phyloP scores from a whole-genome alignment of 92 coral and sea anemone species.

The Heliopora coerulea region DNA sequence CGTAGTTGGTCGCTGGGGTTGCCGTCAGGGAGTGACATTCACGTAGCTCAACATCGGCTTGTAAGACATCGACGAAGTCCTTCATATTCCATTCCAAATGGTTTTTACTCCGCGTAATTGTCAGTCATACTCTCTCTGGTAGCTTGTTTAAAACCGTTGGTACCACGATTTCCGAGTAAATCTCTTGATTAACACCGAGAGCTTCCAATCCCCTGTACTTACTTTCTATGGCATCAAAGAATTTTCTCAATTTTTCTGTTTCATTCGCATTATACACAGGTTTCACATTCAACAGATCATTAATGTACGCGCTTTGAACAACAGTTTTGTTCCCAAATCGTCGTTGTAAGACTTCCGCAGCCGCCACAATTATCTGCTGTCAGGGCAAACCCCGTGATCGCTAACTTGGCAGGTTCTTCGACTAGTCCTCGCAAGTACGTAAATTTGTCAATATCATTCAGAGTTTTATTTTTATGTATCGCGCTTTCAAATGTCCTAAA shows the following conservation, averaged over 20 bases:
- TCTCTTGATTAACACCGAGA: too few relatives aligned
- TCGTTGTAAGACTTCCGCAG: conserved; percentile 27
- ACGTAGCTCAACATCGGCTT: conserved; percentile 18
- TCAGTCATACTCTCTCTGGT: conserved; percentile 23
- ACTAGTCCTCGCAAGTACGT: conserved; percentile 28
- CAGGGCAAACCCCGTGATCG: too few relatives aligned
- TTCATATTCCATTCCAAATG: conserved; percentile 29
- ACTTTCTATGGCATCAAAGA: conserved; percentile 26
- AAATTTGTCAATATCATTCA: too few relatives aligned
- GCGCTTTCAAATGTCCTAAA: not conserved
- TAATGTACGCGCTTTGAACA: conserved; percentile 24
- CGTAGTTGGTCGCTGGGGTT: not conserved
- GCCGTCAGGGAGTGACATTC: conserved; percentile 9
- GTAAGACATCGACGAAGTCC: conserved; percentile 22
- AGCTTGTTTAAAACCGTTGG: conserved; percentile 25
- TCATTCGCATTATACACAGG: not conserved
- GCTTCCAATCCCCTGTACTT: too few relatives aligned
- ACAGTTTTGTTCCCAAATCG: conserved; percentile 17
- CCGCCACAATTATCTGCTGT: conserved; percentile 33
- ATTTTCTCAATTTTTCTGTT: conserved; percentile 2
- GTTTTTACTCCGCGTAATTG: conserved; percentile 16
- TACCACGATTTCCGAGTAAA: too few relatives aligned
- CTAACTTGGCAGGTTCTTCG: too few relatives aligned
- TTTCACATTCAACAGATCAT: conserved; percentile 14
- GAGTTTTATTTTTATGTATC: too few relatives aligned